Evolutionary conservation across 2,113 vertebrate species (phyloP), one percentile per base, ranked within the genome.

Genomic region (Guaruba guarouba): DNA sequence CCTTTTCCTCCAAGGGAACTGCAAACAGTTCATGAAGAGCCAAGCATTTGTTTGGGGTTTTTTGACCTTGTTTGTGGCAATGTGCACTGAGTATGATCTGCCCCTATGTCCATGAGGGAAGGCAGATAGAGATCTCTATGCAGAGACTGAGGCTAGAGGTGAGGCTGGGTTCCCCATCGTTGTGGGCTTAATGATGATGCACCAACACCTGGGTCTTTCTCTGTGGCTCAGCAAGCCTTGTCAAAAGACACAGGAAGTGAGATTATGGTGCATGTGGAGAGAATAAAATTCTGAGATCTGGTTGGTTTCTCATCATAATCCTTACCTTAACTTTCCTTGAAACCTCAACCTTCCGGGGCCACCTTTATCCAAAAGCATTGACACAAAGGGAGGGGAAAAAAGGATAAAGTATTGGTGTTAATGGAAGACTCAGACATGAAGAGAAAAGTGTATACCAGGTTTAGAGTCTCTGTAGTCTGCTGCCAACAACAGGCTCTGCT

Each of bases 381-480:
- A 31, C 10, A 52, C 29, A 48, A 61, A 86, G 22, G 18, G 10
- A 25, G 13, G 7, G 23, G n/a, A 5, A 10, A 29, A 24, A 84
- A 78, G 25, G 57, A 46, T 55, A 49, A 90, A 91, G n/a, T 13
- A 8, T 17, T 79, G 84, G 48, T 87, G 74, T 67, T 93, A 93
- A 88, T 86, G 54, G 67, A 92, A 94, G 84, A 79, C 24, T 94
- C 90, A 92, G 85, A 87, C 67, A 37, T 33, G 57, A 92, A 93
- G 63, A 62, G 43, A 92, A 73, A 95, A 85, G 69, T 3, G 5
- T 41, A 80, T 76, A 83, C 51, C 76, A 90, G 75, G 28, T 82
- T 76, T 70, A 81, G 67, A 91, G 61, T 46, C 78, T 82, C 78
- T 93, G 49, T 57, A 61, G 25, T 62, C 49, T 74, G 57, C 92